These are phyloP conservation scores for Anoplopoma fimbria DNA, from an alignment of 2,113 vertebrate genomes.

Conservation along the genomic window DNA sequence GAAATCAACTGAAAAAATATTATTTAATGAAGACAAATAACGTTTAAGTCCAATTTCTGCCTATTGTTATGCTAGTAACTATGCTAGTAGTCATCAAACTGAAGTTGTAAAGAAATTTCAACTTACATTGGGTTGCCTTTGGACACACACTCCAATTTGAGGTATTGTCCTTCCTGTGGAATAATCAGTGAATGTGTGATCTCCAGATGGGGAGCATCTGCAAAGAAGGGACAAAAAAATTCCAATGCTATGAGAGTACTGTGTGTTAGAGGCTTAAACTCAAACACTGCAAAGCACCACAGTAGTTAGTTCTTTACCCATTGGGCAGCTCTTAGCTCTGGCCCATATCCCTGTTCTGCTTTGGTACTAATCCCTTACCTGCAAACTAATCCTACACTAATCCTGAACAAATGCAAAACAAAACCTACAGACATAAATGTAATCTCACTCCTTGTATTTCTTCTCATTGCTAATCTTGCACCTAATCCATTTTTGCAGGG, in stretches of 20 bases:
- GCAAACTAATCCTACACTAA: constrained; percentile 77
- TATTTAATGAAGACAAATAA: not conserved
- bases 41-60: not conserved
- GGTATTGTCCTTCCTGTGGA: constrained; percentile 96
- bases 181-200: constrained; percentile 91
- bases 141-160: constrained; percentile 96
- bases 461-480: constrained; percentile 58
- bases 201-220: constrained; percentile 95
- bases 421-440: constrained; percentile 66
- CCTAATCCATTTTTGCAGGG: constrained; percentile 52
- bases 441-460: constrained; percentile 68
- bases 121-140: constrained; percentile 99
- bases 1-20: not conserved
- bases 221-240: constrained; percentile 73
- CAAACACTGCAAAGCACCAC: constrained; percentile 38
- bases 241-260: constrained; percentile 14
- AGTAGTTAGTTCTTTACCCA: constrained; percentile 54
- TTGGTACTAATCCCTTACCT: constrained; percentile 77
- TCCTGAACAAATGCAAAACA: constrained; percentile 74
- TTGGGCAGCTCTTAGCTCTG: constrained; percentile 56
- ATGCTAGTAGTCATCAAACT: not conserved
- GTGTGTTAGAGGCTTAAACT: constrained; percentile 34
- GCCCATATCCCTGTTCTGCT: constrained; percentile 58
- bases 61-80: not conserved
- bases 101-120: not conserved